Percentiles rank a stretch among this genome's conserved stretches.
Conservation (phyloP, 2,113 vertebrate genomes). For the Symphodus melops region DNA sequence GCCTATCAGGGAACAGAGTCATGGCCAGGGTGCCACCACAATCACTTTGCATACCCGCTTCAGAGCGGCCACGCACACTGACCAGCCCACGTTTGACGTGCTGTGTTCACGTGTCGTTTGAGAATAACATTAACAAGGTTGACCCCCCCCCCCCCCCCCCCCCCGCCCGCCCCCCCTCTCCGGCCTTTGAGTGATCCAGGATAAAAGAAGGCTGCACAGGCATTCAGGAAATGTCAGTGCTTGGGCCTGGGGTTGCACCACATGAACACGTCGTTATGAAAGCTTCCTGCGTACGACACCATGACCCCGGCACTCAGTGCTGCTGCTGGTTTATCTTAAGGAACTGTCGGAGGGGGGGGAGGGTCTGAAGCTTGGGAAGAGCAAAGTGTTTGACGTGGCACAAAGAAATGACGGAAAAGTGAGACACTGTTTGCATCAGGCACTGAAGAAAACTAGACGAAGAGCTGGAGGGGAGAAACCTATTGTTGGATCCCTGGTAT, state of each 20-base stretch:
- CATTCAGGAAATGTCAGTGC: constrained; percentile 81
- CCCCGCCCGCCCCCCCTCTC: constrained; percentile 12
- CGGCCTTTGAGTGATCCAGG: constrained; percentile 45
- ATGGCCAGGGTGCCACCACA: constrained; percentile 78
- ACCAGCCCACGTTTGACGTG: constrained; percentile 20
- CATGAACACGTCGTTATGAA: constrained; percentile 60
- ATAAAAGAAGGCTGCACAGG: constrained; percentile 51
- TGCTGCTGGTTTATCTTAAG: constrained; percentile 38
- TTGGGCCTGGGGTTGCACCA: constrained; percentile 53
- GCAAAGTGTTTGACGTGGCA: constrained; percentile 82
- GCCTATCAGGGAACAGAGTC: constrained; percentile 76
- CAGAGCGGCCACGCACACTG: constrained; percentile 42
- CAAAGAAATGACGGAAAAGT: constrained; percentile 75
- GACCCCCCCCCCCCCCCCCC: not conserved
- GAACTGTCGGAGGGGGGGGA: constrained; percentile 5
- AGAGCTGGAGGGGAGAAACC: constrained; percentile 83
- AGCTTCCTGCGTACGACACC: constrained; percentile 37
- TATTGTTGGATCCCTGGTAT: constrained; percentile 84
- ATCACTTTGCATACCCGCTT: constrained; percentile 80
- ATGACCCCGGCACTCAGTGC: constrained; percentile 45
- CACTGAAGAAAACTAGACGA: constrained; percentile 82
- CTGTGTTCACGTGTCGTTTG: constrained; percentile 4
- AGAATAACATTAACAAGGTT: constrained; percentile 20
- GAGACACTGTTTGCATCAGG: constrained; percentile 84
- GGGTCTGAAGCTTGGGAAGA: constrained; percentile 70